Percentiles rank a stretch among this genome's conserved stretches.
Conservation (phyloP, 2,888 invertebrate genomes). For the Aphidius colemani region DNA sequence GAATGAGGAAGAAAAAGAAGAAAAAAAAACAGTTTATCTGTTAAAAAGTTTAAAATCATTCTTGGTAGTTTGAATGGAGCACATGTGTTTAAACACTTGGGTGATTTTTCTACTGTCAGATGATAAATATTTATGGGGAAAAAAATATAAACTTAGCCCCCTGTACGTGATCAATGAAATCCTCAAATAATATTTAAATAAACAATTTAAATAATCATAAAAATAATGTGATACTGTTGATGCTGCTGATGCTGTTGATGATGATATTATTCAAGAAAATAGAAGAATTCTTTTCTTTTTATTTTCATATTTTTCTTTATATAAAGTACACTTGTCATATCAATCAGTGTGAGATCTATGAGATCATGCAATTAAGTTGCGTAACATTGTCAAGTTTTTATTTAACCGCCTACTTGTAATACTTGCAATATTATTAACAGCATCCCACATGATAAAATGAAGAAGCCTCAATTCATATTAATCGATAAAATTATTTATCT, state of each 20-base stretch:
- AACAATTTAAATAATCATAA: neutral
- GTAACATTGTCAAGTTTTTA: constrained; percentile 30
- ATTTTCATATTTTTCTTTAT: neutral
- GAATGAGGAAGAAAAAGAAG: constrained; percentile 5
- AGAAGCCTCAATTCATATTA: neutral
- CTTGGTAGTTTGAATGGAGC: constrained; percentile 20
- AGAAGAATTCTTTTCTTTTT: constrained; percentile 1
- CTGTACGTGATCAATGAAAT: no score
- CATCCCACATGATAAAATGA: constrained; percentile 19
- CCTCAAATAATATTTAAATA: neutral
- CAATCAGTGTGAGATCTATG: constrained; percentile 38
- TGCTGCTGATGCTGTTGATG: neutral
- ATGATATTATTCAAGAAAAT: constrained; percentile 4
- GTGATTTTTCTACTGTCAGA: constrained; percentile 33
- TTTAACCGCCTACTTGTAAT: constrained; percentile 26
- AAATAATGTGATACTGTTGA: no score
- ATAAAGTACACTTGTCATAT: constrained; percentile 21
- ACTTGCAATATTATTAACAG: constrained; percentile 2
- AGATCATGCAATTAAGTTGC: constrained; percentile 46
- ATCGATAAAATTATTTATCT: neutral
- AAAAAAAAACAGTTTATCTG: constrained; percentile 25
- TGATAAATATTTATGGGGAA: constrained; percentile 42
- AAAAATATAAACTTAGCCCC: constrained; percentile 7
- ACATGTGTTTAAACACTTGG: constrained; percentile 37
- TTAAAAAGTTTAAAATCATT: constrained; percentile 30